phyloP scores from a whole-genome alignment of 2,888 invertebrate species.

The Latheticus oryzae region DNA sequence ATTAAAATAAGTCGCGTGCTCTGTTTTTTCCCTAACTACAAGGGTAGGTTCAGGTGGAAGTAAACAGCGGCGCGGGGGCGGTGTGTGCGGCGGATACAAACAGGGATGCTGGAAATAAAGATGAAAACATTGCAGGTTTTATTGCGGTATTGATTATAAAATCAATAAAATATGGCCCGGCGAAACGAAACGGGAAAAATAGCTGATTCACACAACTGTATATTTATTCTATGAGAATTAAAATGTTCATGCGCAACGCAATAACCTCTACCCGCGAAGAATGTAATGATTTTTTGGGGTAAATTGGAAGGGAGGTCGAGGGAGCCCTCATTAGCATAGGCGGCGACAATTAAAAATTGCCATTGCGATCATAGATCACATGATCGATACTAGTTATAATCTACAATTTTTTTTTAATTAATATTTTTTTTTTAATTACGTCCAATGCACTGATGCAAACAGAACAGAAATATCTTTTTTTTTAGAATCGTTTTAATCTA shows the following conservation, averaged over 20 bases:
- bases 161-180: constrained; percentile 67
- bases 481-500: too few species aligned
- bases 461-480: too few species aligned
- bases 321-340: constrained; percentile 64
- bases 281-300: constrained; percentile 90
- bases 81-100: constrained; percentile 44
- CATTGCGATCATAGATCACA: constrained; percentile 47
- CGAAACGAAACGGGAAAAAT: constrained; percentile 65
- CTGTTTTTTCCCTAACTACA: constrained; percentile 36
- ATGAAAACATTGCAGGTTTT: constrained; percentile 69
- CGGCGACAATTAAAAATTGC: constrained; percentile 60
- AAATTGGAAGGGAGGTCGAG: constrained; percentile 70
- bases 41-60: constrained; percentile 42
- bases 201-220: constrained; percentile 63
- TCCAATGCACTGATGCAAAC: too few species aligned
- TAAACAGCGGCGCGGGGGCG: constrained; percentile 37
- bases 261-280: constrained; percentile 75
- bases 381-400: constrained; percentile 10
- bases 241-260: constrained; percentile 65
- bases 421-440: constrained; percentile 1
- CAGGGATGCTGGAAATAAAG: constrained; percentile 65
- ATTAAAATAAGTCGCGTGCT: constrained; percentile 33
- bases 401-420: not conserved
- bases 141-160: constrained; percentile 69
- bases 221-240: constrained; percentile 65